Percentiles rank a stretch among this genome's conserved stretches.
These are phyloP conservation scores for Colistium nudipinnis DNA, from an alignment of 2,113 vertebrate genomes.

Conservation along the genomic window DNA sequence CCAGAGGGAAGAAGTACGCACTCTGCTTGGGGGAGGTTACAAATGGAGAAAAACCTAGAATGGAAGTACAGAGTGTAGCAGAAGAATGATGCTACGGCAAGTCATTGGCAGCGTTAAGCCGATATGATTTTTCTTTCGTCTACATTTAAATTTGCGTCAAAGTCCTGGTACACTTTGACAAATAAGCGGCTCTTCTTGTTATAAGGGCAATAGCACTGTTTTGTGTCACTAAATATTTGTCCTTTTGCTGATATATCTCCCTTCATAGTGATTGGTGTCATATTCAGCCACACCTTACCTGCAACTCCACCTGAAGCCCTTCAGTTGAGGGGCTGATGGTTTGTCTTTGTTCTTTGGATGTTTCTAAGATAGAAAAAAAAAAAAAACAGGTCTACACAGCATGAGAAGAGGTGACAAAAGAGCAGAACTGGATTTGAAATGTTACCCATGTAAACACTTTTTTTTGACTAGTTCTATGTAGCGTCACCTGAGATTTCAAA, in stretches of 20 bases:
- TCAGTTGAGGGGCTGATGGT: neutral
- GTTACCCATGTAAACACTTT: constrained; percentile 21
- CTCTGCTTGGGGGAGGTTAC: no score
- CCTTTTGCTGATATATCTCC: constrained; percentile 20
- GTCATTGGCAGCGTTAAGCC: neutral
- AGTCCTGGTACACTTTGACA: constrained; percentile 25
- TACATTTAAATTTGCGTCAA: constrained; percentile 28
- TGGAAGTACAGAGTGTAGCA: neutral
- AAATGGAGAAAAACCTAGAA: neutral
- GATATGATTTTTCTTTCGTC: constrained; percentile 10
- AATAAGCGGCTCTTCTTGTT: constrained; percentile 29
- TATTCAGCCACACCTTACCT: no score
- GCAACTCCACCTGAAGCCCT: no score
- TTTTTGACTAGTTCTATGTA: constrained; percentile 32
- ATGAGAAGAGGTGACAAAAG: neutral
- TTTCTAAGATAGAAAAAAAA: neutral
- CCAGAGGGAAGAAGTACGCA: neutral
- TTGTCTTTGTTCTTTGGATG: constrained; percentile 17
- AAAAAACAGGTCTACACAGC: neutral
- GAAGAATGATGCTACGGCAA: neutral
- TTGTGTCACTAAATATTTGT: constrained; percentile 23
- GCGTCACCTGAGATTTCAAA: constrained; percentile 36
- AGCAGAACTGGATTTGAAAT: constrained; percentile 44
- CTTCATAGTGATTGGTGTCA: no score
- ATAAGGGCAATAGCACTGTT: constrained; percentile 42